These are phyloP conservation scores for Lamellibrachia luymesi DNA, from an alignment of 1,140 invertebrate genomes.

Conservation along the genomic window DNA sequence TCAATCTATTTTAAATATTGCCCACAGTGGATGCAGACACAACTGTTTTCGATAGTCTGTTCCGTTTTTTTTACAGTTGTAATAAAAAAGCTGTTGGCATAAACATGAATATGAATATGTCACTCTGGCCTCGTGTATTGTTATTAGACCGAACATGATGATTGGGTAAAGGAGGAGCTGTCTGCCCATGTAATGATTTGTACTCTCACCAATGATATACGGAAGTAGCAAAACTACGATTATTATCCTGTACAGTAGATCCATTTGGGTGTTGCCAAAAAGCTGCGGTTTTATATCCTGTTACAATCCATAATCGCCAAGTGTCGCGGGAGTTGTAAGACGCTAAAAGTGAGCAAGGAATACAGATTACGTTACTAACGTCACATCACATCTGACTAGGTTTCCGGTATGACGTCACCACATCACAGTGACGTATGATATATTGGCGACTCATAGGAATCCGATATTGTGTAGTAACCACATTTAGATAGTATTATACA, in stretches of 20 bases:
- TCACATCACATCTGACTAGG: neutral
- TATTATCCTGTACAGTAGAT: neutral
- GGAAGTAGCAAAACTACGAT: neutral
- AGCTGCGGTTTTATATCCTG: neutral
- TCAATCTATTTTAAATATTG: no score
- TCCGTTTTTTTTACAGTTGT: no score
- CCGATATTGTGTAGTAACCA: neutral
- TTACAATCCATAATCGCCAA: neutral
- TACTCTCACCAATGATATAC: neutral
- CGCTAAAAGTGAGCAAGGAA: neutral
- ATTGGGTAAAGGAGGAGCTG: no score
- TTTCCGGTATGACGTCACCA: neutral
- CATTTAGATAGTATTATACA: neutral
- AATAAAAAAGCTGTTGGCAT: no score
- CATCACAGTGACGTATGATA: neutral
- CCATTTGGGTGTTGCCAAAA: neutral
- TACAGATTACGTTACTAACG: neutral
- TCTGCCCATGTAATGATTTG: neutral
- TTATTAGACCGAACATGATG: no score
- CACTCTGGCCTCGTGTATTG: no score
- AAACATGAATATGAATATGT: no score
- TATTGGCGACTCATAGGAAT: neutral
- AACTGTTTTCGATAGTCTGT: no score
- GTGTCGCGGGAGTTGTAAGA: neutral
- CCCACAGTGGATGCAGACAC: no score